These are phyloP conservation scores for Elgaria multicarinata DNA, from an alignment of 2,113 vertebrate species.

Conservation along the genomic window DNA sequence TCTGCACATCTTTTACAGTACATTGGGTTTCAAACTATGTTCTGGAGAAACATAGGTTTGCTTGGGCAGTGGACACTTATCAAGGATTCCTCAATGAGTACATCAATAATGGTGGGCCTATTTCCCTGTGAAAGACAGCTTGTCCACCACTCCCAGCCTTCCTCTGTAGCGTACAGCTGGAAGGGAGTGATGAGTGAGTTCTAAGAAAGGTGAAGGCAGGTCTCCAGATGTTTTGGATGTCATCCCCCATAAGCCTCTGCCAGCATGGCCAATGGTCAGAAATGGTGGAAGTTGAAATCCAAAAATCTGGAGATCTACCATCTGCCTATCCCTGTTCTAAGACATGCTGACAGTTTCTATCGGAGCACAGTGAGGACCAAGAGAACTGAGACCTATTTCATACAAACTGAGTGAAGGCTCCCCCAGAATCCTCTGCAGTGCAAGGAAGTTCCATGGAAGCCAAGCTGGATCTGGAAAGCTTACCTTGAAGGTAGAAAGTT, in stretches of 20 bases:
- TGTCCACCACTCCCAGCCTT: neutral
- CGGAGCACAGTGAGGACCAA: neutral
- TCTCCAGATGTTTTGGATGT: no score
- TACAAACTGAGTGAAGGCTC: neutral
- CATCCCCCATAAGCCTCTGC: no score
- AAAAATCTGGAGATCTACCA: no score
- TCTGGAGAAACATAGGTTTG: neutral
- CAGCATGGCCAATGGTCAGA: no score
- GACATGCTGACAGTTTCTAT: neutral
- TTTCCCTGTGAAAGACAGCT: neutral
- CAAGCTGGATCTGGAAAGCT: neutral
- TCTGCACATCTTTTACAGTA: neutral
- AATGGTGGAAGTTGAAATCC: no score
- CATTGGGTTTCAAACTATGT: neutral
- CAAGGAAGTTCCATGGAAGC: neutral
- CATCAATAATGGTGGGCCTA: neutral
- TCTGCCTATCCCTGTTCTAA: neutral
- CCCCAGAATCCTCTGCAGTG: neutral
- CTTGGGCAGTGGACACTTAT: neutral
- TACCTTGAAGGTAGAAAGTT: neutral
- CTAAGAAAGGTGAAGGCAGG: no score
- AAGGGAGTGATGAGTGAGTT: no score
- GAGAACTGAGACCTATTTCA: neutral
- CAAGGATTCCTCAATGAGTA: neutral
- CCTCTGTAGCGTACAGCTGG: no score